Evolutionary conservation across 2,113 vertebrate genomes (phyloP), one percentile per base, ranked within the genome.

Genomic region (Gallinago jamesoni): DNA sequence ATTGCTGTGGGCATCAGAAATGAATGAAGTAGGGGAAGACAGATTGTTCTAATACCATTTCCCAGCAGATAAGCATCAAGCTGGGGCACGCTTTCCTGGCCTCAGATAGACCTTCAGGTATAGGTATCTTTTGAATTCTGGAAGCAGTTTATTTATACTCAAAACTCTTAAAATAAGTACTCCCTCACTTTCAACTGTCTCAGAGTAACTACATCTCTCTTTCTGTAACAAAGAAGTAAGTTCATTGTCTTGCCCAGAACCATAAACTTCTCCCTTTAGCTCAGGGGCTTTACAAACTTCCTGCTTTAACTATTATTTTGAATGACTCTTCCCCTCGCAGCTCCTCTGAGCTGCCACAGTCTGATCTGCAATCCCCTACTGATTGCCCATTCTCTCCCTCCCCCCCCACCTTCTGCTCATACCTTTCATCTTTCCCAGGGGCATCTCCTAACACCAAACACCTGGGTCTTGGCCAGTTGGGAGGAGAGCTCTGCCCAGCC

Each of bases 1-100:
- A 84, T 90, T 95, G 84, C 80, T 89, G 57, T 81, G 84, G 89
- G 84, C 86, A 96, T 64, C 84, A 84, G 86, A 35, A 93, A 57
- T 79, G 86, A 96, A 92, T 70, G 84, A 82, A 87, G 73, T 14
- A 25, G 22, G 28, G 25, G 41, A 91, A 76, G 77, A 84, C 25
- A 64, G 63, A 70, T 30, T 84, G 79, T 87, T 79, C 86, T 79
- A 68, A 90, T 62, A 41, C 48, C 28, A 6, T 79, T 93, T 85
- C 60, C 69, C 56, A 91, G 74, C 23, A 87, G 73, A 91, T 23
- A 89, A 94, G 47, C 63, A 68, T 45, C 31, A 52, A 92, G 74
- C 17, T 1, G 0, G 43, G 21, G 12, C 80, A 68, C 39, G 27
- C 52, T 79, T 64, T 84, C 53, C 70, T 35, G 35, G 24, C 53